A percentile compares a stretch with the other conserved stretches of the same genome.
These are phyloP conservation scores for Xanthostigma xanthostigma DNA, from an alignment of 2,888 invertebrate genomes.

Conservation along the genomic window DNA sequence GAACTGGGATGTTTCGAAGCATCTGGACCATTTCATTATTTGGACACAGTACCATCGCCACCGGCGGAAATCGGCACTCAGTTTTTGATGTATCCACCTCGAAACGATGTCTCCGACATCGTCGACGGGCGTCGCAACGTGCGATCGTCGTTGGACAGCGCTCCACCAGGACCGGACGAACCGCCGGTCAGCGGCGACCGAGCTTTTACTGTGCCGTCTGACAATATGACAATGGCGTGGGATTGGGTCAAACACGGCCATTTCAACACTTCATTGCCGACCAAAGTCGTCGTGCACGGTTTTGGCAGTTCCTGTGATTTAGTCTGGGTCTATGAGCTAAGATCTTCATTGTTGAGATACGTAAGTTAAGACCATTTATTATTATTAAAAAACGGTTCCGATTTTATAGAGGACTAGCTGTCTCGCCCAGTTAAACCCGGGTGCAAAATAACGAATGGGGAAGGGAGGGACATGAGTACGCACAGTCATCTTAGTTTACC, in stretches of 20 bases:
- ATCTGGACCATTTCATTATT: constrained; percentile 75
- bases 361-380: too few relatives aligned
- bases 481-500: too few relatives aligned
- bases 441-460: too few relatives aligned
- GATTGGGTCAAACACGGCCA: constrained; percentile 41
- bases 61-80: constrained; percentile 79
- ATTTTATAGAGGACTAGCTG: too few relatives aligned
- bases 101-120: background rate
- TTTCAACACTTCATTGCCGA: constrained; percentile 50
- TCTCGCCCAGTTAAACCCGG: too few relatives aligned
- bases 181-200: constrained; percentile 29
- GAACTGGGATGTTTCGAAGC: constrained; percentile 87
- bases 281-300: constrained; percentile 80
- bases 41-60: constrained; percentile 75
- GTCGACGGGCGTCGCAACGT: background rate
- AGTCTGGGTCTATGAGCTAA: constrained; percentile 89
- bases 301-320: constrained; percentile 84
- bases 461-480: too few relatives aligned
- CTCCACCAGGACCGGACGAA: constrained; percentile 17
- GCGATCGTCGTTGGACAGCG: background rate
- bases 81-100: constrained; percentile 56
- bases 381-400: too few relatives aligned
- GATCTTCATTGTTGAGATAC: constrained; percentile 77
- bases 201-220: constrained; percentile 53
- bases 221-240: constrained; percentile 56